A percentile compares a stretch with the other conserved stretches of the same genome.
These are phyloP conservation scores for Leptopilina syphax DNA, from an alignment of 2,888 invertebrate species.

Conservation along the genomic window DNA sequence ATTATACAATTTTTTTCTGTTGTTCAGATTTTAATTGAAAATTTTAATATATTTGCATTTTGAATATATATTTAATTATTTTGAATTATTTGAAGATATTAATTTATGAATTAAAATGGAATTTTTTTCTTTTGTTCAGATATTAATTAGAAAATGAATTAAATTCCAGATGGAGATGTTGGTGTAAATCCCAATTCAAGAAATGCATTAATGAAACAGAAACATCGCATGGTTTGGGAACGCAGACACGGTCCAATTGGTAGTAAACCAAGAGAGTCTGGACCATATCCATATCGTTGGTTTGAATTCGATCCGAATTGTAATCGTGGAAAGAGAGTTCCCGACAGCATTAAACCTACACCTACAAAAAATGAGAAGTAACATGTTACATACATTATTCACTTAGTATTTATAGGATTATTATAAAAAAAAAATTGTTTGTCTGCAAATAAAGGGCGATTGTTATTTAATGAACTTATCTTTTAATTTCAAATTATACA, in stretches of 20 bases:
- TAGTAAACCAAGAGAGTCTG: conserved; percentile 25
- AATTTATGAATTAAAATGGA: no score
- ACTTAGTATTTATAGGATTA: conserved; percentile 35
- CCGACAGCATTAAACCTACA: conserved; percentile 13
- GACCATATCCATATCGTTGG: not conserved
- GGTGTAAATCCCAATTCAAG: conserved; percentile 86
- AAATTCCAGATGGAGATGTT: conserved; percentile 92
- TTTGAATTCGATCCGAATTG: not conserved
- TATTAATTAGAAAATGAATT: not conserved
- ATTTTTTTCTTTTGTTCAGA: not conserved
- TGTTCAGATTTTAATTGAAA: not conserved
- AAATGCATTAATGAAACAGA: conserved; percentile 96
- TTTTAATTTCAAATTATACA: not conserved
- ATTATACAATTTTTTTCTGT: no score
- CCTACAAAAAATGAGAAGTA: conserved; percentile 8
- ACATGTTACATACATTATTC: not conserved
- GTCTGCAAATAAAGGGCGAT: conserved; percentile 25
- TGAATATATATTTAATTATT: no score
- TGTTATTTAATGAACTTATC: conserved; percentile 13
- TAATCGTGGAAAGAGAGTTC: conserved; percentile 18
- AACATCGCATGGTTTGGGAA: conserved; percentile 99
- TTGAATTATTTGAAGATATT: no score
- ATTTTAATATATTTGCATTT: not conserved
- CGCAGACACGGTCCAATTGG: conserved; percentile 91
- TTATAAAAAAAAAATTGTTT: not conserved